Evolutionary conservation across 2,888 invertebrate species (phyloP).

Genomic region (Gasteruption jaculator): DNA sequence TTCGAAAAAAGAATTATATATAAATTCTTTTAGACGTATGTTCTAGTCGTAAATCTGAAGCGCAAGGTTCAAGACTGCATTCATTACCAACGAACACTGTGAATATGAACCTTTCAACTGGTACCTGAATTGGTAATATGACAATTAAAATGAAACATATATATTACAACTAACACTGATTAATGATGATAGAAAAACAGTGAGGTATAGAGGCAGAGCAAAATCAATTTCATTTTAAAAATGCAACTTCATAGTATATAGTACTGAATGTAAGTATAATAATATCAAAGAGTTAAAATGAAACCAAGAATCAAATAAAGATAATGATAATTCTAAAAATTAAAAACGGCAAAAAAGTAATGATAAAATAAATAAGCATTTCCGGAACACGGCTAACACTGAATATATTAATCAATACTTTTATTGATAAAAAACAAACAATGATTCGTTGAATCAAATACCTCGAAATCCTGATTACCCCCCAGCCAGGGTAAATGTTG

Average conservation of each 20-base stretch:
- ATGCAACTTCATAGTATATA: constrained; percentile 45
- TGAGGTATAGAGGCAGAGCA: constrained; percentile 45
- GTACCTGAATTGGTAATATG: constrained; percentile 28
- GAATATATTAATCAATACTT: constrained; percentile 40
- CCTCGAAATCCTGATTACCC: constrained; percentile 84
- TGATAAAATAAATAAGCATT: constrained; percentile 43
- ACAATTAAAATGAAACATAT: constrained; percentile 30
- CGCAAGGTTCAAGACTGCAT: too few relatives aligned
- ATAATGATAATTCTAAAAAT: too few relatives aligned
- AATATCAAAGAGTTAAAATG: constrained; percentile 21
- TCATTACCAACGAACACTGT: too few relatives aligned
- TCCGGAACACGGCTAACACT: constrained; percentile 49
- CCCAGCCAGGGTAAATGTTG: constrained; percentile 61
- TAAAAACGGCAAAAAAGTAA: too few relatives aligned
- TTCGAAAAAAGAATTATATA: too few relatives aligned
- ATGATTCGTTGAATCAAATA: constrained; percentile 55
- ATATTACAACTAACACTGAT: constrained; percentile 46
- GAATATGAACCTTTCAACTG: too few relatives aligned
- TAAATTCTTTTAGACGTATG: too few relatives aligned
- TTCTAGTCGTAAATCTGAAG: too few relatives aligned
- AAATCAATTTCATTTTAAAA: constrained; percentile 39
- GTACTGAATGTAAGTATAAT: constrained; percentile 19
- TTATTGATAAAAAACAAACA: constrained; percentile 44
- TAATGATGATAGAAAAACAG: constrained; percentile 44
- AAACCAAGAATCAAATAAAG: too few relatives aligned